phyloP scores from a whole-genome alignment of 2,113 vertebrate genomes.

The Cepphus grylle region DNA sequence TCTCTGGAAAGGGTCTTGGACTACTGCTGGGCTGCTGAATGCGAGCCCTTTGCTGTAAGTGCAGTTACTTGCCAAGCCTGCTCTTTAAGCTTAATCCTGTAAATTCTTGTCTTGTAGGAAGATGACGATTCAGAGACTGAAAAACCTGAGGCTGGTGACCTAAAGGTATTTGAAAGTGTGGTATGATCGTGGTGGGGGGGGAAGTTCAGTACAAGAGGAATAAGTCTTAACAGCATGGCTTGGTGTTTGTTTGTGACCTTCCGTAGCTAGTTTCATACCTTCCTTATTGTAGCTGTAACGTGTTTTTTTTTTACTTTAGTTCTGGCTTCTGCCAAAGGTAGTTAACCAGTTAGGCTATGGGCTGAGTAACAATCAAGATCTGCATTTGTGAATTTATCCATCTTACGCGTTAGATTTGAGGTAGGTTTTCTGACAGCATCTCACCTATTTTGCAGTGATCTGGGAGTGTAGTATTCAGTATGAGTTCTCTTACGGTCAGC shows the following conservation, averaged over 20 bases:
- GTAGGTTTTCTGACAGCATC: neutral
- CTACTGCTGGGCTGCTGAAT: slow-evolving; percentile 35
- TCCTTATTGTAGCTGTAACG: neutral
- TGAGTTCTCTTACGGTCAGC: neutral
- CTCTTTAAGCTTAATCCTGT: slow-evolving; percentile 79
- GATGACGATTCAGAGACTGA: slow-evolving; percentile 96
- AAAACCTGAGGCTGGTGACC: slow-evolving; percentile 89
- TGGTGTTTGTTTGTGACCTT: neutral
- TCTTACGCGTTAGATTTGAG: neutral
- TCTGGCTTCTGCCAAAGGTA: neutral
- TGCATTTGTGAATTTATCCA: neutral
- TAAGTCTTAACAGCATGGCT: slow-evolving; percentile 47
- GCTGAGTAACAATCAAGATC: neutral
- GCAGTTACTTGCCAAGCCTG: slow-evolving; percentile 53
- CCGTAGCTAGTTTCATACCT: neutral
- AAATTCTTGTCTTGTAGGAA: slow-evolving; percentile 93
- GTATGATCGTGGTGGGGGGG: slow-evolving; percentile 56
- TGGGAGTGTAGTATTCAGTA: neutral
- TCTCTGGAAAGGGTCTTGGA: slow-evolving; percentile 20
- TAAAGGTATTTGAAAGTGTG: slow-evolving; percentile 88
- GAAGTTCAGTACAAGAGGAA: slow-evolving; percentile 38
- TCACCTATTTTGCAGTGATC: neutral
- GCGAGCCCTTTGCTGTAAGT: slow-evolving; percentile 55
- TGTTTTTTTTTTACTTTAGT: neutral
- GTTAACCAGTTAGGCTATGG: neutral